These are phyloP conservation scores for Strigamia crassipes DNA, from an alignment of 2,888 invertebrate genomes.

Conservation along the genomic window DNA sequence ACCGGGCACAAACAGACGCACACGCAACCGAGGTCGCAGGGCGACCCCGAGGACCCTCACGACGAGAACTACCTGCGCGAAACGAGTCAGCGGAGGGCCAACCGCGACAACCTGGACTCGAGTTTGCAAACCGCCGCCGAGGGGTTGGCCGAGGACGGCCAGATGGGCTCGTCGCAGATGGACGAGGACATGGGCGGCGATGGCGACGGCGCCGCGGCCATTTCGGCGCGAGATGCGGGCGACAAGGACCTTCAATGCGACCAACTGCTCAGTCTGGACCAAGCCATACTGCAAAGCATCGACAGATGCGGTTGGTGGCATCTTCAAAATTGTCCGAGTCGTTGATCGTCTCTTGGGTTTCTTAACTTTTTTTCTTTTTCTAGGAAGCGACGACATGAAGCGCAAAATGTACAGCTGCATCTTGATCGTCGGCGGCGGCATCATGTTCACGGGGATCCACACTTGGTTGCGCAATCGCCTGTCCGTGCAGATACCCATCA, in stretches of 20 bases:
- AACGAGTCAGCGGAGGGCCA: conserved; percentile 69
- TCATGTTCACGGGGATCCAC: conserved; percentile 81
- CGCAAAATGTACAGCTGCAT: conserved; percentile 93
- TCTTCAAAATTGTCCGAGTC: too few species aligned
- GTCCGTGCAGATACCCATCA: conserved; percentile 78
- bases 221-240: conserved; percentile 52
- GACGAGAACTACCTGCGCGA: conserved; percentile 90
- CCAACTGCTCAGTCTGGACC: conserved; percentile 81
- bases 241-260: conserved; percentile 71
- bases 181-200: conserved; percentile 58
- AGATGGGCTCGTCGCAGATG: conserved; percentile 56
- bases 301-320: conserved; percentile 72
- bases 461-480: conserved; percentile 88
- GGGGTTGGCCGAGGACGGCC: conserved; percentile 61
- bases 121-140: conserved; percentile 50
- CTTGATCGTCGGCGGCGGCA: conserved; percentile 87
- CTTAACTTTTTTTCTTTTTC: too few species aligned
- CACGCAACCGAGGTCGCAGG: conserved; percentile 66
- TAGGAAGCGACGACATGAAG: conserved; percentile 82
- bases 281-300: conserved; percentile 88
- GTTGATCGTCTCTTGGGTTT: too few species aligned
- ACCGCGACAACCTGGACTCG: conserved; percentile 67
- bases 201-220: conserved; percentile 60
- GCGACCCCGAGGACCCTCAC: conserved; percentile 91
- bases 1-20: conserved; percentile 71